Conservation (phyloP, 2,113 vertebrate genomes). For the Gavia stellata region DNA sequence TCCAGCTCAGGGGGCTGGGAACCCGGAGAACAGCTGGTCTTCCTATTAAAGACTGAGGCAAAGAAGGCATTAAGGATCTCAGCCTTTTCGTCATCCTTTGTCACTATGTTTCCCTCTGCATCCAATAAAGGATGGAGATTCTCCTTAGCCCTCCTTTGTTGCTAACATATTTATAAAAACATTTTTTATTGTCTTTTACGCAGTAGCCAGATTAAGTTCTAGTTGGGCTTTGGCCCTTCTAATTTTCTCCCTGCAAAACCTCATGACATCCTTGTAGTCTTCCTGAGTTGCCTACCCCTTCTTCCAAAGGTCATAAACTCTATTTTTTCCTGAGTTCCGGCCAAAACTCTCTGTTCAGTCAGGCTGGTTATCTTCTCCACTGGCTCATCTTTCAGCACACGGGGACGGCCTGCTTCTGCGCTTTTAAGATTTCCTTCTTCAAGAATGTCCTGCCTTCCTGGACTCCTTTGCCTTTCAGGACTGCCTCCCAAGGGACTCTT, state of each 20-base stretch:
- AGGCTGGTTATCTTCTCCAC: neutral
- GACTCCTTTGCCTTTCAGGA: neutral
- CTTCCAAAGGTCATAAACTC: neutral
- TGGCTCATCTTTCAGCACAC: accelerated
- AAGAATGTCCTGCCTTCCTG: neutral
- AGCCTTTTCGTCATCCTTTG: neutral
- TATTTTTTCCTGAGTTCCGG: neutral
- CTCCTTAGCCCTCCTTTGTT: neutral
- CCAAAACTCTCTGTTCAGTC: neutral
- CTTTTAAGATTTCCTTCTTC: neutral
- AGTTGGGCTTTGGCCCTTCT: neutral
- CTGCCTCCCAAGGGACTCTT: neutral
- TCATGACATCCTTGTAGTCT: neutral
- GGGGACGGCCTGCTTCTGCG: accelerated
- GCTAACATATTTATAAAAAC: neutral
- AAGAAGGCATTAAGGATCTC: neutral
- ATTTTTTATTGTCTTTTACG: neutral
- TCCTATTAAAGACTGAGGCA: neutral
- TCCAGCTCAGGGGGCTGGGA: neutral
- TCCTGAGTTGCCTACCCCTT: neutral
- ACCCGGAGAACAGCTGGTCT: neutral
- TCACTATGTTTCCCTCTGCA: accelerated
- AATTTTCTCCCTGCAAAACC: neutral
- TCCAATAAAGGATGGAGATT: neutral
- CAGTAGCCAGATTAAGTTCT: neutral